phyloP scores from a whole-genome alignment of 2,888 invertebrate species.

The Macaria liturata region DNA sequence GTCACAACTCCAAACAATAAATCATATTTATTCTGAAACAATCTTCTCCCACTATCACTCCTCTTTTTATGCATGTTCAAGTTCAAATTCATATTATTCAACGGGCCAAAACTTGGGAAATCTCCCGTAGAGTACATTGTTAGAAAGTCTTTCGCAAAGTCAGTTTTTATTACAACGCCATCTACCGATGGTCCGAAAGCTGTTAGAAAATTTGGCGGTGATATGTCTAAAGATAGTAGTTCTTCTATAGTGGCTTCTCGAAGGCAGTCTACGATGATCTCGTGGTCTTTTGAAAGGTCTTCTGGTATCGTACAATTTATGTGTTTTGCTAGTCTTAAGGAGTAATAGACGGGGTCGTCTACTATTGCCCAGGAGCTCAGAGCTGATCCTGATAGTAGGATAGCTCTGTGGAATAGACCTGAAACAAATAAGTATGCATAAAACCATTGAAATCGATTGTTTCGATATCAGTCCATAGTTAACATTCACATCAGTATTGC shows the following conservation, averaged over 20 bases:
- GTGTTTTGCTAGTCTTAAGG: conserved; percentile 90
- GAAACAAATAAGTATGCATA: conserved; percentile 38
- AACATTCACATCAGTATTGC: no score
- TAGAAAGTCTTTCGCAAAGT: conserved; percentile 91
- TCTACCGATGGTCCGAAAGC: conserved; percentile 97
- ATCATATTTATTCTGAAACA: conserved; percentile 88
- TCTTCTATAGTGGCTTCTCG: conserved; percentile 89
- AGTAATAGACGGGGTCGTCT: conserved; percentile 92
- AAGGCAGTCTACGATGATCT: conserved; percentile 92
- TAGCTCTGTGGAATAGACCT: conserved; percentile 94
- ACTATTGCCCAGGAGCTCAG: conserved; percentile 95
- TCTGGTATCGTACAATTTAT: conserved; percentile 93
- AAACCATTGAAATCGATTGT: background rate
- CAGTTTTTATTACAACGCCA: conserved; percentile 95
- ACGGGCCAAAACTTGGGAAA: conserved; percentile 84
- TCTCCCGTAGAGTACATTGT: conserved; percentile 87
- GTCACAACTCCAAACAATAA: conserved; percentile 96
- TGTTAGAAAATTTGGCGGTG: conserved; percentile 91
- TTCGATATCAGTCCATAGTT: no score
- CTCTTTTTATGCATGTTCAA: conserved; percentile 83
- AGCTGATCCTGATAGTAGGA: conserved; percentile 94
- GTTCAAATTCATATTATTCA: conserved; percentile 80
- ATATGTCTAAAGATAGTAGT: conserved; percentile 88
- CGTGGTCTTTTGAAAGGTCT: conserved; percentile 91
- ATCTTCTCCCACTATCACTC: conserved; percentile 84